A percentile compares a stretch with the other conserved stretches of the same genome.
Evolutionary conservation across 1,140 invertebrate genomes (phyloP).

Genomic region (Zophobas morio): DNA sequence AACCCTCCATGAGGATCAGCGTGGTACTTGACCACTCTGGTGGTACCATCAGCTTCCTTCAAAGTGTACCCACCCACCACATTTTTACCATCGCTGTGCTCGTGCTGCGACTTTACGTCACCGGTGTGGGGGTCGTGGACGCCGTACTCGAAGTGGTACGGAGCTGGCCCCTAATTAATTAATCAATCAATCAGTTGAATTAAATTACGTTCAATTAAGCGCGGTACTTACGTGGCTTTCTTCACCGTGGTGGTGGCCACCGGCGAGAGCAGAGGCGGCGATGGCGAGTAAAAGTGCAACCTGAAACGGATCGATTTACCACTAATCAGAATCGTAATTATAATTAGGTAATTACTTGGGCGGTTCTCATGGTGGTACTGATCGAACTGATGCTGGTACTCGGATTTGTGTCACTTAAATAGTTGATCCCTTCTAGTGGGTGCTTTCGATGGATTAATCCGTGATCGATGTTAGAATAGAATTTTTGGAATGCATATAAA

Average conservation of each 20-base stretch:
- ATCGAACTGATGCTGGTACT: neutral
- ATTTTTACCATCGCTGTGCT: constrained; percentile 50
- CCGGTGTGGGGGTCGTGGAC: constrained; percentile 70
- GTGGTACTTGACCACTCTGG: constrained; percentile 70
- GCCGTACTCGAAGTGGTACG: constrained; percentile 52
- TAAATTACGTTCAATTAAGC: neutral
- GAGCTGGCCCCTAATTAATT: neutral
- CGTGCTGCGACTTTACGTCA: constrained; percentile 53
- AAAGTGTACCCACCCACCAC: constrained; percentile 57
- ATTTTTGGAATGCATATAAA: constrained; percentile 23
- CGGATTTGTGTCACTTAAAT: neutral
- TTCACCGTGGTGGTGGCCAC: neutral
- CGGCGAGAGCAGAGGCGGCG: neutral
- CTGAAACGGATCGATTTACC: neutral
- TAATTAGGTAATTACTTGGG: too few relatives aligned
- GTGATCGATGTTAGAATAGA: neutral
- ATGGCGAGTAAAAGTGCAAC: neutral
- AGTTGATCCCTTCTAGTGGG: neutral
- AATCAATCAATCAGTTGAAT: too few relatives aligned
- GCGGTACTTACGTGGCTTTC: neutral
- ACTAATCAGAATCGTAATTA: too few relatives aligned
- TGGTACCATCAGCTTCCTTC: constrained; percentile 70
- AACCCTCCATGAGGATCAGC: constrained; percentile 68
- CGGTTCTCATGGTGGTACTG: constrained; percentile 2
- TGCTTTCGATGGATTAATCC: neutral